phyloP scores from a whole-genome alignment of 2,888 invertebrate species.

The Automeris io region DNA sequence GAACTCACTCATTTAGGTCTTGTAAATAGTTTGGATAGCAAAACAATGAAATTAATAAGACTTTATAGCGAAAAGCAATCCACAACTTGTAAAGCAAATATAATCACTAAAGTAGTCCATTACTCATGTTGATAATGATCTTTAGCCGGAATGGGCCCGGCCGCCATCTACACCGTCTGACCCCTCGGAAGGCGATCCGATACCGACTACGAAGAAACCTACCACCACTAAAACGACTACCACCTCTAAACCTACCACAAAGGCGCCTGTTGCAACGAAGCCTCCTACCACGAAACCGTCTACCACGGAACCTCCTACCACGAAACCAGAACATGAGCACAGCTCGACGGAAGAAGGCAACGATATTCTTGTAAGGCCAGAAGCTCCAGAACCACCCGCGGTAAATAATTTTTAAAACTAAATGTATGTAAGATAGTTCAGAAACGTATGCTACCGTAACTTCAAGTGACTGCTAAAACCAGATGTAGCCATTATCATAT shows the following conservation, averaged over 20 bases:
- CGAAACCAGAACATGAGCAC: constrained; percentile 15
- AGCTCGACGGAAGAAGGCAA: constrained; percentile 21
- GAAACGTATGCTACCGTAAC: background rate
- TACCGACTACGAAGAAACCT: constrained; percentile 32
- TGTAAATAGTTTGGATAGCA: too few relatives aligned
- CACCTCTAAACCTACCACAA: constrained; percentile 5
- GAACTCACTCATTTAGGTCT: too few relatives aligned
- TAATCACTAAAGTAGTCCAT: too few relatives aligned
- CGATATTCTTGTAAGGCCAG: constrained; percentile 26
- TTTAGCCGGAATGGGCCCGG: constrained; percentile 88
- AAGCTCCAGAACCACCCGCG: constrained; percentile 38
- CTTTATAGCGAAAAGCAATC: too few relatives aligned
- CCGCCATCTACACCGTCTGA: constrained; percentile 83
- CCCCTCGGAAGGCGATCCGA: constrained; percentile 65
- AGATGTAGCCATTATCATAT: too few relatives aligned
- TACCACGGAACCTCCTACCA: constrained; percentile 26
- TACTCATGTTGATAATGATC: constrained; percentile 15
- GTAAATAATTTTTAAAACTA: constrained; percentile 20
- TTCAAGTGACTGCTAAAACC: too few relatives aligned
- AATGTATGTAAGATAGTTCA: background rate
- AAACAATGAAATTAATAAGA: too few relatives aligned
- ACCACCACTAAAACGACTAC: constrained; percentile 19
- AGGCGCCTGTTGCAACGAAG: too few relatives aligned
- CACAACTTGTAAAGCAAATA: too few relatives aligned
- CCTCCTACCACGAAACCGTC: constrained; percentile 15